Evolutionary conservation across 1,140 invertebrate genomes (phyloP).

Genomic region (Musca vetustissima): DNA sequence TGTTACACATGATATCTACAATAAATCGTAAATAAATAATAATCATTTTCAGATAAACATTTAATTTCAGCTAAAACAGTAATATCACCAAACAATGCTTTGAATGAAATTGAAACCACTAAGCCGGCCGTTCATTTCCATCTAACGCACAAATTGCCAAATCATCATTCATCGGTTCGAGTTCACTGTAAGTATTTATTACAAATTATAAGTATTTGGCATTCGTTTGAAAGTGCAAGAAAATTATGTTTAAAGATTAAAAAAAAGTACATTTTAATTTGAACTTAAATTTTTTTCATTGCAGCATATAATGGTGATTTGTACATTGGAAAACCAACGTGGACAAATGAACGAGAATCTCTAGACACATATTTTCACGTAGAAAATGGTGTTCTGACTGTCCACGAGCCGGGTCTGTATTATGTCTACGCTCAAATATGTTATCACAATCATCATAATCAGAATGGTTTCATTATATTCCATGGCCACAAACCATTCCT

Average conservation of each 20-base stretch:
- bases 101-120: neutral
- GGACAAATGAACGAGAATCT: slow-evolving; percentile 28
- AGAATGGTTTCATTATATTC: slow-evolving; percentile 65
- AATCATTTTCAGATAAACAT: slow-evolving; percentile 46
- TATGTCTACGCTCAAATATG: slow-evolving; percentile 70
- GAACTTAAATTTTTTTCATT: neutral
- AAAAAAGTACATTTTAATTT: neutral
- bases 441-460: slow-evolving; percentile 66
- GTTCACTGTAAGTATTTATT: slow-evolving; percentile 34
- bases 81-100: slow-evolving; percentile 8
- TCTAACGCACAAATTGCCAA: slow-evolving; percentile 35
- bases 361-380: slow-evolving; percentile 39
- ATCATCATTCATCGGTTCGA: slow-evolving; percentile 31
- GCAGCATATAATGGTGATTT: slow-evolving; percentile 43
- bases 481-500: slow-evolving; percentile 59
- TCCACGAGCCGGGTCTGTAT: slow-evolving; percentile 64
- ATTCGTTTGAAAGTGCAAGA: neutral
- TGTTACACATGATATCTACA: too few relatives aligned
- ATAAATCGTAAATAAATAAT: neutral
- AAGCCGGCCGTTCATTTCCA: slow-evolving; percentile 47
- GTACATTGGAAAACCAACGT: slow-evolving; percentile 43
- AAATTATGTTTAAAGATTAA: too few relatives aligned
- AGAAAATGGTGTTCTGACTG: slow-evolving; percentile 58
- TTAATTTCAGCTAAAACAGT: slow-evolving; percentile 51
- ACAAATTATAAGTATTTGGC: too few relatives aligned